phyloP scores from a whole-genome alignment of 2,888 invertebrate species.

The Abscondita cerata region DNA sequence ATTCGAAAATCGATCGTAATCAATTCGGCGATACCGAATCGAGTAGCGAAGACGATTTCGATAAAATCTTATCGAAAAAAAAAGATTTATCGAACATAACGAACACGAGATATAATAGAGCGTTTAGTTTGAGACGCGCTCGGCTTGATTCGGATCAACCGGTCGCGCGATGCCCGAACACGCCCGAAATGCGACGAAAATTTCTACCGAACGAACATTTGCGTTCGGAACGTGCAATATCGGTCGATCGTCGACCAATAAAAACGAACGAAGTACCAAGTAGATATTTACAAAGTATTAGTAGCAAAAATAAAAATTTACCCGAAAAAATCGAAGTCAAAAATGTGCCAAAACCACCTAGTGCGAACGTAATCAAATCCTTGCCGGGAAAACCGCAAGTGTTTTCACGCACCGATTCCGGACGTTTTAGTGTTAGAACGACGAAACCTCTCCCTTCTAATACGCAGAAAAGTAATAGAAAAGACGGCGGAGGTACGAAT shows the following conservation, averaged over 20 bases:
- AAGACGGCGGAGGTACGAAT: conserved; percentile 38
- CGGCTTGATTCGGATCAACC: conserved; percentile 63
- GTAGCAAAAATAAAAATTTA: conserved; percentile 46
- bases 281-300: conserved; percentile 54
- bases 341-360: conserved; percentile 59
- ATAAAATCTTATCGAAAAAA: conserved; percentile 54
- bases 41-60: conserved; percentile 61
- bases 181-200: conserved; percentile 68
- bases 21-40: conserved; percentile 59
- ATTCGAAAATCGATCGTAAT: conserved; percentile 54
- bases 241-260: conserved; percentile 55
- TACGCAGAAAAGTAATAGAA: conserved; percentile 47
- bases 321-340: conserved; percentile 35
- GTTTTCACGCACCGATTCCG: conserved; percentile 67
- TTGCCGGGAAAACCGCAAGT: conserved; percentile 50
- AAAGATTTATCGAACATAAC: conserved; percentile 56
- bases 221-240: conserved; percentile 54
- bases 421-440: conserved; percentile 70
- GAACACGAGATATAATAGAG: conserved; percentile 74
- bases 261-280: conserved; percentile 56
- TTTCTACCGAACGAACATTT: conserved; percentile 53
- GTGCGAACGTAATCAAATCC: conserved; percentile 54
- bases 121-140: conserved; percentile 73
- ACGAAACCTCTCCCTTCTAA: conserved; percentile 57
- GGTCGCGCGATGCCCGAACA: conserved; percentile 65